phyloP scores from a whole-genome alignment of 1,140 invertebrate genomes.

The Melipona quadrifasciata region DNA sequence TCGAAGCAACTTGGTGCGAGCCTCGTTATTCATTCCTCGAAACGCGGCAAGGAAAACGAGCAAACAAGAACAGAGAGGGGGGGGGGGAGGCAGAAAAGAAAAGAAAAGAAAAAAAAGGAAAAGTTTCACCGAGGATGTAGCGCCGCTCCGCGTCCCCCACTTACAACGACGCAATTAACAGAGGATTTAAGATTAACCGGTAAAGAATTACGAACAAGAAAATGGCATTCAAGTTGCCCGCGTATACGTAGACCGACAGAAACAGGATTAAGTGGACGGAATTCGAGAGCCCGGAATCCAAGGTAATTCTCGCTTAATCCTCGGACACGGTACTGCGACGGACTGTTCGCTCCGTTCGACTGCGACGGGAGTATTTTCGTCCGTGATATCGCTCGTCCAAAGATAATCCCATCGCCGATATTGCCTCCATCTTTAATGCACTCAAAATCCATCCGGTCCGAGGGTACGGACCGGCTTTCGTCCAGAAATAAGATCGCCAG shows the following conservation, averaged over 20 bases:
- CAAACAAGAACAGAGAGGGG: no score
- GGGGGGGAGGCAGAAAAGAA: neutral
- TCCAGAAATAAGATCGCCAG: slow-evolving; percentile 41
- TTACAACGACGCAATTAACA: slow-evolving; percentile 58
- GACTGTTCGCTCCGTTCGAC: slow-evolving; percentile 47
- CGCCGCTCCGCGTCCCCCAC: neutral
- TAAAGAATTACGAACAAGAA: slow-evolving; percentile 54
- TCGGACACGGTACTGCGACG: slow-evolving; percentile 46
- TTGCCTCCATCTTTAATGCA: slow-evolving; percentile 66
- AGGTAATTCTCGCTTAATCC: slow-evolving; percentile 67
- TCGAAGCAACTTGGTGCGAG: neutral
- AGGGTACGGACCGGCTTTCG: slow-evolving; percentile 19
- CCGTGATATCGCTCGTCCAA: slow-evolving; percentile 49
- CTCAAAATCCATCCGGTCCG: slow-evolving; percentile 56
- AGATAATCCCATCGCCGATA: slow-evolving; percentile 64
- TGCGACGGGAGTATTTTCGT: slow-evolving; percentile 56
- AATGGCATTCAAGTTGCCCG: slow-evolving; percentile 30
- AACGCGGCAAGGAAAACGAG: neutral
- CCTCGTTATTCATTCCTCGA: slow-evolving; percentile 5
- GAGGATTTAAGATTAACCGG: slow-evolving; percentile 54
- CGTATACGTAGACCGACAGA: slow-evolving; percentile 49
- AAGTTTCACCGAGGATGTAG: neutral
- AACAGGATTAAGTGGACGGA: slow-evolving; percentile 61
- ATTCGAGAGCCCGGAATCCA: slow-evolving; percentile 64
- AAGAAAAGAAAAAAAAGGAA: neutral